These are phyloP conservation scores for Pseudolaguvia tuberculata DNA, from an alignment of 2,113 vertebrate genomes.

Conservation along the genomic window DNA sequence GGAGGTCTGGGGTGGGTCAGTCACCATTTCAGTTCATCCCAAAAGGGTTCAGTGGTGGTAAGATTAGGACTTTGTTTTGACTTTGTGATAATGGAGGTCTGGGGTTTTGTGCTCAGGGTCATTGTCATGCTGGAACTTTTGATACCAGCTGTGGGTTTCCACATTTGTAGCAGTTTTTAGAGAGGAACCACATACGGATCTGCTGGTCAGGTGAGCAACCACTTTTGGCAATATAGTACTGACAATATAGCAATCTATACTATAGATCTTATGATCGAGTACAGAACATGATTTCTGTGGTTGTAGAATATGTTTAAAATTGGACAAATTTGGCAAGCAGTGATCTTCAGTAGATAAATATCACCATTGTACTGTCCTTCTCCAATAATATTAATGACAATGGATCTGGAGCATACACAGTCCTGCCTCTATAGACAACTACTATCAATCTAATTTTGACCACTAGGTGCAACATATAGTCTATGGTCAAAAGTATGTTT, in stretches of 20 bases:
- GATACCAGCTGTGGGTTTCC: no score
- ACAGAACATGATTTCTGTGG: neutral
- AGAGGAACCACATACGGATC: no score
- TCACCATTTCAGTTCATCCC: no score
- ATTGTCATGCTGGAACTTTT: no score
- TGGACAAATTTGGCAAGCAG: neutral
- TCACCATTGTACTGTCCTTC: neutral
- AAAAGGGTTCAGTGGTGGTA: no score
- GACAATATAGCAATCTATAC: neutral
- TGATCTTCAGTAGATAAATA: neutral
- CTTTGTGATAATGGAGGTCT: no score
- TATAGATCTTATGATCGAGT: neutral
- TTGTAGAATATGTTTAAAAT: neutral
- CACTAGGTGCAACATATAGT: neutral
- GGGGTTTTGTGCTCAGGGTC: no score
- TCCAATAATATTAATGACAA: neutral
- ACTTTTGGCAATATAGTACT: no score
- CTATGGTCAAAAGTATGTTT: neutral
- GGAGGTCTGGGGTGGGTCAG: no score
- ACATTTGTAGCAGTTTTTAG: no score
- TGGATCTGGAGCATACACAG: neutral
- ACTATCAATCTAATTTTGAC: neutral
- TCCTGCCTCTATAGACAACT: neutral
- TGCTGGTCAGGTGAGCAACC: no score
- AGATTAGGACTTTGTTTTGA: no score